Evolutionary conservation across 2,888 invertebrate species (phyloP), one percentile per base, ranked within the genome.

Genomic region (Drosophila cracens): DNA sequence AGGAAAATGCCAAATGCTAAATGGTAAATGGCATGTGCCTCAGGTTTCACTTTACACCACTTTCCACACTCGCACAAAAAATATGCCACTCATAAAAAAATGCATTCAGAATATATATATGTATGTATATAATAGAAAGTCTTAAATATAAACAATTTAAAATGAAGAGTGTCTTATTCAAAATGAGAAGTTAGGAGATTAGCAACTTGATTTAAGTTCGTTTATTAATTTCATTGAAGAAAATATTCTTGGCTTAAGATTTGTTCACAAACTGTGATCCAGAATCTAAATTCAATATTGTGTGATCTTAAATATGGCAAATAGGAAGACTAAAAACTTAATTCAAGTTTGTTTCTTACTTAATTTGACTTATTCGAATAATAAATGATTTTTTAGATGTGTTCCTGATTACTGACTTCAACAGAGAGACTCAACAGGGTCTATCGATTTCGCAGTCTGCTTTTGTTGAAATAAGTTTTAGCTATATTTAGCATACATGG

Each of bases 21-120:
- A 65, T 25, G 57, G 7, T 13, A 57, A 53, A 75, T 85, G 86
- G 84, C 84, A 88, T 86, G 83, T 86, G 88, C 83, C 80, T 40
- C 25, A 2, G 27, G 60, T 83, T 67, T 79, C 74, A 48, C 16
- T 10, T 79, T 63, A 59, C 79, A 49, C 48, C 11, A 40, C 34
- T 31, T 43, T 52, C 31, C 48, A 25, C 38, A 61, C 53, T 53
- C 8, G 4, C 29, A 38, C 27, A 60, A 52, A 36, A 31, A 25
- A 18, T 11, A 16, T 5, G 2, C 7, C 16, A 21, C 46, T 46
- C 46, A 46, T 46, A 21, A 46, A 46, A 46, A 46, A 21, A 46
- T 46, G 21, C 21, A 21, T 8, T 46, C n/a, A 13, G n/a, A 43
- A 43, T n/a, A 43, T n/a, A 18, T 16, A 43, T 11, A 21, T n/a